A percentile compares a stretch with the other conserved stretches of the same genome.
These are phyloP conservation scores for Lanius ludovicianus DNA, from an alignment of 2,113 vertebrate species.

Conservation along the genomic window DNA sequence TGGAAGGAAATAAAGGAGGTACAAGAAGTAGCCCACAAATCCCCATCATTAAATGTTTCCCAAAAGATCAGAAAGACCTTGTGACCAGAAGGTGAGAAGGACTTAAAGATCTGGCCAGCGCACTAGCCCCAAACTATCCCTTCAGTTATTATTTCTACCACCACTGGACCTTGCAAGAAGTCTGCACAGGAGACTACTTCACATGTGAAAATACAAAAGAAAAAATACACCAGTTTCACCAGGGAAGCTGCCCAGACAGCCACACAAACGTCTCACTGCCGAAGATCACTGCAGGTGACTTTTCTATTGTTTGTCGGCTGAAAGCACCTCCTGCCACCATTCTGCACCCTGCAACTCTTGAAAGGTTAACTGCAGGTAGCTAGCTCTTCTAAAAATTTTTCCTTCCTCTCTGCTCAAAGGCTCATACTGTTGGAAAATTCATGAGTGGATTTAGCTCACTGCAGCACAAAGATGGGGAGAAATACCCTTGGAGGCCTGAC, in stretches of 20 bases:
- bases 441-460: not conserved
- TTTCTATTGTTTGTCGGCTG: not conserved
- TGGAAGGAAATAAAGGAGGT: not conserved
- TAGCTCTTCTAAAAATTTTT: not conserved
- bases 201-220: not conserved
- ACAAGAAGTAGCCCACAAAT: not conserved
- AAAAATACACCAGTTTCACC: not conserved
- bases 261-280: not conserved
- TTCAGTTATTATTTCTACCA: not conserved
- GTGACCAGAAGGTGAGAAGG: not conserved
- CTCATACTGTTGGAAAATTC: not conserved
- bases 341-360: fast-evolving
- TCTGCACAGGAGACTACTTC: not conserved
- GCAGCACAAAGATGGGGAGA: not conserved
- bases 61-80: not conserved
- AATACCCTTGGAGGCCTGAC: not conserved
- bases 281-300: not conserved
- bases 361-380: not conserved
- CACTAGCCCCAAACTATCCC: not conserved
- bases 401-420: not conserved
- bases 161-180: not conserved
- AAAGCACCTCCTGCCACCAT: not conserved
- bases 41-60: not conserved
- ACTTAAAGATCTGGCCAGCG: not conserved
- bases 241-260: not conserved